A percentile compares a stretch with the other conserved stretches of the same genome.
Evolutionary conservation across 1,140 invertebrate species (phyloP).

Genomic region (Drosophila lowei): DNA sequence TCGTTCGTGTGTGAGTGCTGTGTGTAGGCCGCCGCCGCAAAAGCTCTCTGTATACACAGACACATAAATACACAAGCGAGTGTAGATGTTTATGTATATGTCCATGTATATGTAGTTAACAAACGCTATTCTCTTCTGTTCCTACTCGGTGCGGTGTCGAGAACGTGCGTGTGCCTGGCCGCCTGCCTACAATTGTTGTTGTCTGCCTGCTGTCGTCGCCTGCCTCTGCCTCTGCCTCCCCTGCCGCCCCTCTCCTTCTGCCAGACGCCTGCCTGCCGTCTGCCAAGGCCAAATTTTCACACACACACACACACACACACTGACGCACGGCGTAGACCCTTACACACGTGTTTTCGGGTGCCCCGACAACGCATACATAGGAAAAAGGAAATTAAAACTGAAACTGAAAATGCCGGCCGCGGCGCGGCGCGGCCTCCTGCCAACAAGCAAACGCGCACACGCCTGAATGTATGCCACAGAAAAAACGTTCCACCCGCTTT

Average conservation of each 20-base stretch:
- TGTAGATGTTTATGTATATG: conserved; percentile 26
- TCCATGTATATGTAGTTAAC: conserved; percentile 44
- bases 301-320: conserved; percentile 47
- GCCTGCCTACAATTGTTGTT: conserved; percentile 55
- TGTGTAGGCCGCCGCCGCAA: conserved; percentile 26
- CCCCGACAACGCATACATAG: conserved; percentile 70
- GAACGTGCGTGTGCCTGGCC: conserved; percentile 44
- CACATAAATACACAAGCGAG: conserved; percentile 4
- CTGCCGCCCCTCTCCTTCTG: conserved; percentile 6
- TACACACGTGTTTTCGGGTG: conserved; percentile 53
- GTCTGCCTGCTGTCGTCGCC: conserved; percentile 60
- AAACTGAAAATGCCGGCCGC: conserved; percentile 78
- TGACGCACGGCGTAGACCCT: conserved; percentile 5
- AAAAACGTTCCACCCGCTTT: conserved; percentile 41
- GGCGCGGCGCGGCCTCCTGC: not conserved
- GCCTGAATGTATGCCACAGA: conserved; percentile 74
- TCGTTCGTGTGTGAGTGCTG: not conserved
- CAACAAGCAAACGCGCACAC: conserved; percentile 31
- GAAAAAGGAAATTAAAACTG: conserved; percentile 82
- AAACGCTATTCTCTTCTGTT: conserved; percentile 28
- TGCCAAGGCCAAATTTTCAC: conserved; percentile 78
- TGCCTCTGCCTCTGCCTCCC: not conserved
- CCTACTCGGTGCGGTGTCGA: conserved; percentile 25
- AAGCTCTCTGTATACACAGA: conserved; percentile 46
- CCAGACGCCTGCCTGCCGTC: conserved; percentile 41